phyloP scores from a whole-genome alignment of 1,140 invertebrate genomes.

The Chlorops oryzae region DNA sequence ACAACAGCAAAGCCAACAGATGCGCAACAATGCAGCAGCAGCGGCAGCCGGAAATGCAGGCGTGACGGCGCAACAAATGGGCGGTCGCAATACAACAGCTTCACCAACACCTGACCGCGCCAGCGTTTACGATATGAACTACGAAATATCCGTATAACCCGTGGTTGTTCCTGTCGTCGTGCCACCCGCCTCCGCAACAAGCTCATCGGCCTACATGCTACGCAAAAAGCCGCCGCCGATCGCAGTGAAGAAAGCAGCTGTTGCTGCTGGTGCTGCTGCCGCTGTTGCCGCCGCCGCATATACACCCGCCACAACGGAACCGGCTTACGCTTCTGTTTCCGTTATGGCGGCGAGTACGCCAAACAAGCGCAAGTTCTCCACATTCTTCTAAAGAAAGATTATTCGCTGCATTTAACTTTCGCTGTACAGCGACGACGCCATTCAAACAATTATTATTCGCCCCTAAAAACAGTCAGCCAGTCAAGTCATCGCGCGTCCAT shows the following conservation, averaged over 20 bases:
- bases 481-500: no score
- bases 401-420: background rate
- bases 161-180: conserved; percentile 45
- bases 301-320: conserved; percentile 16
- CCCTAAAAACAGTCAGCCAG: no score
- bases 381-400: conserved; percentile 27
- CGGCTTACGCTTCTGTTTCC: conserved; percentile 35
- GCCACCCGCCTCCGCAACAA: conserved; percentile 23
- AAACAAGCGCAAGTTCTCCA: conserved; percentile 45
- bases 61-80: conserved; percentile 11
- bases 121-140: conserved; percentile 92
- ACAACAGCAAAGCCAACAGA: no score
- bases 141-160: conserved; percentile 81
- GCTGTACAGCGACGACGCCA: no score
- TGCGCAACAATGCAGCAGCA: conserved; percentile 28
- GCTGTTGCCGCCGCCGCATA: conserved; percentile 5
- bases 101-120: conserved; percentile 72
- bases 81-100: conserved; percentile 43
- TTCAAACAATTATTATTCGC: no score
- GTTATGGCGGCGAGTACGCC: conserved; percentile 27
- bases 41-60: conserved; percentile 9
- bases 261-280: conserved; percentile 5
- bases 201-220: conserved; percentile 10
- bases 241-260: conserved; percentile 10
- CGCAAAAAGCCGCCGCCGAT: conserved; percentile 7